Conservation (phyloP, 2,797 vertebrate genomes). For the Leptatherina wallacei region DNA sequence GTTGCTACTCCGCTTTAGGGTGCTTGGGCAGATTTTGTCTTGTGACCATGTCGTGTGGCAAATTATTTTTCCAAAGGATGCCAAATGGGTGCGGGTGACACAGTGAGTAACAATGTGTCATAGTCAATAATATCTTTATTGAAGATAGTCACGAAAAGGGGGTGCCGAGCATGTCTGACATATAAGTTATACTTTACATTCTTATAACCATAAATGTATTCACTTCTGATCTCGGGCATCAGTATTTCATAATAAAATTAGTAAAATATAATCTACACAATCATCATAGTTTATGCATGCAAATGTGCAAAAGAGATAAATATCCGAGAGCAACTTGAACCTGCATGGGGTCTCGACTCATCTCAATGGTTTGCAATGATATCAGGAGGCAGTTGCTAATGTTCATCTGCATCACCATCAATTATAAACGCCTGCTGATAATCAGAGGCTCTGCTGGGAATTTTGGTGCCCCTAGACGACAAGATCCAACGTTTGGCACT, state of each 20-base stretch:
- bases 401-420: conserved; percentile 56
- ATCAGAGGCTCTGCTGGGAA: conserved; percentile 51
- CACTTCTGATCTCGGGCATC: background rate
- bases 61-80: conserved; percentile 70
- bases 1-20: conserved; percentile 85
- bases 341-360: conserved; percentile 19
- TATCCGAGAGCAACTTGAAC: conserved; percentile 34
- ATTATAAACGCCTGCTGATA: conserved; percentile 46
- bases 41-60: conserved; percentile 69
- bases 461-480: conserved; percentile 12
- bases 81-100: conserved; percentile 70
- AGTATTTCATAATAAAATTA: background rate
- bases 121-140: conserved; percentile 72
- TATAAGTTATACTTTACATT: conserved; percentile 1
- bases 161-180: conserved; percentile 27
- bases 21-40: conserved; percentile 79
- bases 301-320: conserved; percentile 19
- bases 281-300: background rate
- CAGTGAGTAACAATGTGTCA: conserved; percentile 72
- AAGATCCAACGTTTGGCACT: conserved; percentile 53
- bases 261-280: background rate
- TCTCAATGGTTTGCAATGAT: conserved; percentile 25
- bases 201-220: background rate
- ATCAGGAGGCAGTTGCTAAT: conserved; percentile 57
- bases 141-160: conserved; percentile 47